A percentile compares a stretch with the other conserved stretches of the same genome.
Evolutionary conservation across 2,113 vertebrate species (phyloP).

Genomic region (Callorhinus ursinus): DNA sequence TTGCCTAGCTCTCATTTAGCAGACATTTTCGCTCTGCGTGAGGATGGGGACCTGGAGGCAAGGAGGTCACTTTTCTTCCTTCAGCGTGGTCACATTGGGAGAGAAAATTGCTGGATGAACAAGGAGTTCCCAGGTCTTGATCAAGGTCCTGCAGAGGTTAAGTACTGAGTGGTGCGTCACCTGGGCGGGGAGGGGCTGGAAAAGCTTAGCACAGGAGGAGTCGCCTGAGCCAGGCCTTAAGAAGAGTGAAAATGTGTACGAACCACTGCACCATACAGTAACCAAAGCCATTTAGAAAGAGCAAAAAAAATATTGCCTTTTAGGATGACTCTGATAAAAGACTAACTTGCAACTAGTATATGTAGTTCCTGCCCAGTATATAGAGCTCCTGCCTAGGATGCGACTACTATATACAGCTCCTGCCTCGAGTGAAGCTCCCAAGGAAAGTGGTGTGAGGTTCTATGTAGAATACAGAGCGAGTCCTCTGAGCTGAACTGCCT

Average conservation of each 20-base stretch:
- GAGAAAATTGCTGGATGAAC: neutral
- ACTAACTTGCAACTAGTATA: neutral
- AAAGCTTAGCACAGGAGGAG: neutral
- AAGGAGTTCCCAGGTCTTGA: neutral
- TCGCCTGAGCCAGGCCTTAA: neutral
- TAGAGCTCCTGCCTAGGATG: neutral
- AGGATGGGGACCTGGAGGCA: neutral
- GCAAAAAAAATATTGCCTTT: conserved; percentile 9
- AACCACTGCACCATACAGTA: neutral
- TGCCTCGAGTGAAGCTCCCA: neutral
- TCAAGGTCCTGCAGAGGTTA: neutral
- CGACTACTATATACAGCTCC: neutral
- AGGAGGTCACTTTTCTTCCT: neutral
- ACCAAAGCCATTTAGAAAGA: neutral
- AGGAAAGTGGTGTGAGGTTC: neutral
- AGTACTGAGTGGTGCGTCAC: neutral
- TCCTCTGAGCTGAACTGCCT: neutral
- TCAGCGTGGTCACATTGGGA: neutral
- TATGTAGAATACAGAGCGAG: neutral
- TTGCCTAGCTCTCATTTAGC: neutral
- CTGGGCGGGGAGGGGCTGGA: no score
- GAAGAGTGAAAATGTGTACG: neutral
- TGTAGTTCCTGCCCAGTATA: neutral
- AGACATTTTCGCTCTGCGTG: neutral
- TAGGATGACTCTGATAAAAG: neutral